Evolutionary conservation across 1,140 invertebrate species (phyloP), one percentile per base, ranked within the genome.

Genomic region (Ceratosolen fusciceps): DNA sequence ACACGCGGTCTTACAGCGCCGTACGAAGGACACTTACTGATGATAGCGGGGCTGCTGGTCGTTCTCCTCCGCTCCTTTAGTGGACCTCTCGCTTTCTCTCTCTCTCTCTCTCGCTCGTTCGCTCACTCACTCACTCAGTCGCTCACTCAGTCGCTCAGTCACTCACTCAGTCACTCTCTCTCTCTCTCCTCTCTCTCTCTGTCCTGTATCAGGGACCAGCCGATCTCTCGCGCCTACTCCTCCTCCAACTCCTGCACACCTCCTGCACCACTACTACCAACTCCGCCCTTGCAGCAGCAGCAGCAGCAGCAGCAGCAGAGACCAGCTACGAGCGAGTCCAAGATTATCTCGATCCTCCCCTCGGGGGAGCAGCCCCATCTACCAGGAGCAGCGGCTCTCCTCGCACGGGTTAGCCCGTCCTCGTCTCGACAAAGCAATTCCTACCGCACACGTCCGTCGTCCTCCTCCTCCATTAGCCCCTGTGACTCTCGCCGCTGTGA

Each of bases 351-450:
- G 0, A 0, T 29, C 39, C 37, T 16, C 10, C 9, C 37, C 37
- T 7, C 19, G 10, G 31, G 31, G 4, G 5, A 14, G 9, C 26
- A 7, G 24, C 31, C 31, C 31, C 5, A 26, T 29, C 52, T n/a
- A n/a, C 24, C 24, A 52, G 49, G 49, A 10, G 9, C 14, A 0
- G 0, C 24, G 12, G n/a, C 29, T 2, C 4, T 31, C 31, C 71
- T 58, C 31, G 12, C 43, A 52, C 49, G 7, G 7, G 14, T 31
- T 34, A 10, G 8, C 21, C 52, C 54, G 19, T 72, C 70, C 43
- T 56, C n/a, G 43, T 73, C 71, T 34, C 10, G 19, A 34, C 71
- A 73, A 73, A 73, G 71, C 58, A 52, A 52, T 58, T 37, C 52
- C 29, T 24, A 14, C 31, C 71, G 71, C 58, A 49, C 71, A 56